Evolutionary conservation across 2,888 invertebrate species (phyloP).

Genomic region (Dryadula phaetusa): DNA sequence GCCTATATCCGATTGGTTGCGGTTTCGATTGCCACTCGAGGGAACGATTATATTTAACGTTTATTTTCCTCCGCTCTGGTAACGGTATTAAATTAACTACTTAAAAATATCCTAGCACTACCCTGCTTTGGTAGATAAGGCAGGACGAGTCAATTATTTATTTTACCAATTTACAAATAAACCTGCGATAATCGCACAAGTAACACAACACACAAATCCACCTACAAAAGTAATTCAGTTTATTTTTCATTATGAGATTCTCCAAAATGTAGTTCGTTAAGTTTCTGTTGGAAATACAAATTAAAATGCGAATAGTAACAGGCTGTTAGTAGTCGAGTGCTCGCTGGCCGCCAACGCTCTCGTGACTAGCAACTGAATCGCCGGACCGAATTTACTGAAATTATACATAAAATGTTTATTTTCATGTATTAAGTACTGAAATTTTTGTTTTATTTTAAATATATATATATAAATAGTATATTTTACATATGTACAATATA

Average conservation of each 20-base stretch:
- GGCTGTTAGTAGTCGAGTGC: conserved; percentile 34
- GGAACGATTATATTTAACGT: too few relatives aligned
- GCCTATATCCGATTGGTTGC: too few relatives aligned
- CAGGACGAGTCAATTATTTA: too few relatives aligned
- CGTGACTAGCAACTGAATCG: conserved; percentile 12
- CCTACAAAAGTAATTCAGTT: conserved; percentile 8
- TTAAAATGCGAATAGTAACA: conserved; percentile 25
- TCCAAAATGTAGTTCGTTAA: conserved; percentile 22
- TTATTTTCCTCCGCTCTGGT: too few relatives aligned
- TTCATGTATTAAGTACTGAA: conserved; percentile 4
- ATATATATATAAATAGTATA: too few relatives aligned
- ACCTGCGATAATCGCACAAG: background rate
- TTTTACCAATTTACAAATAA: background rate
- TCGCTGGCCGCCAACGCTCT: conserved; percentile 16
- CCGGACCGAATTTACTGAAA: conserved; percentile 24
- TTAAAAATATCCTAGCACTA: too few relatives aligned
- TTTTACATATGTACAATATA: too few relatives aligned
- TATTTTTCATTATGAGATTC: conserved; percentile 11
- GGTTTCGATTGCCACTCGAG: too few relatives aligned
- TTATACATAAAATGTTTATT: conserved; percentile 15
- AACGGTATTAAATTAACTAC: too few relatives aligned
- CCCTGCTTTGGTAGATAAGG: too few relatives aligned
- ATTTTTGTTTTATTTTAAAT: background rate
- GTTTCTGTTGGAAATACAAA: conserved; percentile 24
- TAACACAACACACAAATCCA: background rate